Base-by-base conservation (phyloP, 64 coral and sea anemone genomes). In the Montipora cactus region DNA sequence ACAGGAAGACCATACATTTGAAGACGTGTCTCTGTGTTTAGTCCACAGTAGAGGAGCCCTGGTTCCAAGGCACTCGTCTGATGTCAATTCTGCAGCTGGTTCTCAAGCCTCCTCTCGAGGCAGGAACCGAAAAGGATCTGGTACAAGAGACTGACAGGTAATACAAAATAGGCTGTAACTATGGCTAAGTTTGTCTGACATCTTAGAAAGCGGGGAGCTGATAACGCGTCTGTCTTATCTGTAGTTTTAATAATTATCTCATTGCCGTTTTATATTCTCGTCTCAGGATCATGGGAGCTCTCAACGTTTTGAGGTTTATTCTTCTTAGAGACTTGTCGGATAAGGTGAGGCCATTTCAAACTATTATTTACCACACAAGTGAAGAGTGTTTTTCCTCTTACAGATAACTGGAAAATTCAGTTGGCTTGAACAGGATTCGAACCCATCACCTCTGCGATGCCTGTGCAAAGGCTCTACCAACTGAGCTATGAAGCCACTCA, bases 71-170 rank as follows among this genome's bases (percentile, higher is more conserved):
- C 50, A 92, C 67, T 19, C 80, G 81, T 55, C 72, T 92, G 2
- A 77, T 92, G 73, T 83, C 79, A 46, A 51, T 92, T 18, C 14
- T 92, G 23, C 71, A 83, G 55, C 52, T 77, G 52, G 90, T 92
- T 72, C 61, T 64, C 37, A 92, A 74, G 14, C 71, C 44, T 75
- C 80, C 90, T 25, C n/a, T 49, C 45, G 51, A 59, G 20, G 68
- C 80, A 21, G 90, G 70, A 14, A 92, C 44, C 6, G 90, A 92
- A 2, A 62, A 72, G 73, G 90, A 92, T 73, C 70, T 92, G 37
- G 70, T 92, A 3, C 90, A 81, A 75, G 90, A 92, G 23, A 92
- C 90, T 5, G 90, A 92, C 51, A 92, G 90, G 90, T 91, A 83
- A 37, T 37, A 37, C 2, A 37, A 37, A 37, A 37, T 37, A 37